These are phyloP conservation scores for Pyrrhia umbra DNA, from an alignment of 2,888 invertebrate genomes.

Conservation along the genomic window DNA sequence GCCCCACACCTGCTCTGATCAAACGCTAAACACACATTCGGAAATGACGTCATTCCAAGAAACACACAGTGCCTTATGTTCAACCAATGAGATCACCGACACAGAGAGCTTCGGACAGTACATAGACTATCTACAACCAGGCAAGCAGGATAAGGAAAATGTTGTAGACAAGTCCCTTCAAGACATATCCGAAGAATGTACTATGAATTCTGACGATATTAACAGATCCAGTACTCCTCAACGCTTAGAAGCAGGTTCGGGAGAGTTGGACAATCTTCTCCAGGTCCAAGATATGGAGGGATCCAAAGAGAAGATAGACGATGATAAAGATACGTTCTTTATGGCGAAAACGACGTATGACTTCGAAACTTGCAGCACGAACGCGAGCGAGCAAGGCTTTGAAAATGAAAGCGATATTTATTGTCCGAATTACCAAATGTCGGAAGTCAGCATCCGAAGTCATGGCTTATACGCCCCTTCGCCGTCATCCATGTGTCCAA, in stretches of 20 bases:
- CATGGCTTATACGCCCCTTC: constrained; percentile 92
- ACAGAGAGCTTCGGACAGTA: constrained; percentile 89
- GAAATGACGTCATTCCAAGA: constrained; percentile 87
- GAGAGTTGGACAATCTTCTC: constrained; percentile 79
- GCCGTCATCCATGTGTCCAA: constrained; percentile 88
- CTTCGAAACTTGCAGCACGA: constrained; percentile 86
- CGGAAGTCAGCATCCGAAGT: constrained; percentile 91
- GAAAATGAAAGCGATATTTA: constrained; percentile 92
- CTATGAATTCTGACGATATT: constrained; percentile 85
- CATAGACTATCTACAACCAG: constrained; percentile 84
- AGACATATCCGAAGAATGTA: constrained; percentile 87
- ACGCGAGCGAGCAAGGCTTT: constrained; percentile 86
- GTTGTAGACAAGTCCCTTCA: constrained; percentile 82
- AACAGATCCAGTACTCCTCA: constrained; percentile 79
- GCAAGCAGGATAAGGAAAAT: constrained; percentile 80
- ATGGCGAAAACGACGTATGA: constrained; percentile 85
- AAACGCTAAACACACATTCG: constrained; percentile 87
- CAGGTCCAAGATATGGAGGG: constrained; percentile 72
- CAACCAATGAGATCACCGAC: constrained; percentile 87
- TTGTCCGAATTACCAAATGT: constrained; percentile 91
- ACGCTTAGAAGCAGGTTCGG: constrained; percentile 69
- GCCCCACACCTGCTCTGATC: constrained; percentile 88
- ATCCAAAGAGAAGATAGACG: constrained; percentile 81
- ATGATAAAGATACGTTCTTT: constrained; percentile 82
- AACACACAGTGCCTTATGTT: constrained; percentile 86